Percentiles rank a stretch among this genome's conserved stretches.
Evolutionary conservation across 2,113 vertebrate species (phyloP).

Genomic region (Campylomormyrus tamandua): DNA sequence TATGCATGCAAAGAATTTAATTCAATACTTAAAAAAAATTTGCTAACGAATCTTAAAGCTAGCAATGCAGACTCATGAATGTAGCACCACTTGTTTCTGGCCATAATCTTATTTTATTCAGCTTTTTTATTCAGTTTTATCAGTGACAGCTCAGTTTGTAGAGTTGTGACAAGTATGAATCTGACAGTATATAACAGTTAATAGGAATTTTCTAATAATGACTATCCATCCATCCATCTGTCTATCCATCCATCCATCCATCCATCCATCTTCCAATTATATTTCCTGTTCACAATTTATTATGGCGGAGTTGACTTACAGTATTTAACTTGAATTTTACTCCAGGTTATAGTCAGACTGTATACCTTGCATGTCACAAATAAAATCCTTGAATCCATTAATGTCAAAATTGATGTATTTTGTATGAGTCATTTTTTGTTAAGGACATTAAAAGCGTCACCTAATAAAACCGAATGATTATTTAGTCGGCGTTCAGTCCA

Average conservation of each 20-base stretch:
- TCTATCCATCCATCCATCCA: not conserved
- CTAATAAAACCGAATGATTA: not conserved
- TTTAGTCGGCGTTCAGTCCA: not conserved
- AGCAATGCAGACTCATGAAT: not conserved
- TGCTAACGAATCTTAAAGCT: not conserved
- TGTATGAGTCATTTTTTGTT: not conserved
- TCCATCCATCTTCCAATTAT: not conserved
- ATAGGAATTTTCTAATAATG: not conserved
- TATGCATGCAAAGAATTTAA: not conserved
- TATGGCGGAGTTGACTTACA: not conserved
- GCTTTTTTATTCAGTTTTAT: not conserved
- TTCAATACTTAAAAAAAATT: not conserved
- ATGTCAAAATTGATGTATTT: not conserved
- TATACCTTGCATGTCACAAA: not conserved
- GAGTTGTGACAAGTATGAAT: not conserved
- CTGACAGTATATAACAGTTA: not conserved
- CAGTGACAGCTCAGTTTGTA: not conserved
- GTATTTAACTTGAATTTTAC: not conserved
- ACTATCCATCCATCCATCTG: not conserved
- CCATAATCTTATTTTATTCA: not conserved
- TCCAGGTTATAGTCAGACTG: not conserved
- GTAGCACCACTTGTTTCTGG: not conserved
- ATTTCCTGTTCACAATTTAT: not conserved
- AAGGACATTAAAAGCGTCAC: not conserved
- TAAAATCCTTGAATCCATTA: not conserved